These are phyloP conservation scores for Babyrousa celebensis DNA, from an alignment of 2,797 vertebrate genomes.

Conservation along the genomic window DNA sequence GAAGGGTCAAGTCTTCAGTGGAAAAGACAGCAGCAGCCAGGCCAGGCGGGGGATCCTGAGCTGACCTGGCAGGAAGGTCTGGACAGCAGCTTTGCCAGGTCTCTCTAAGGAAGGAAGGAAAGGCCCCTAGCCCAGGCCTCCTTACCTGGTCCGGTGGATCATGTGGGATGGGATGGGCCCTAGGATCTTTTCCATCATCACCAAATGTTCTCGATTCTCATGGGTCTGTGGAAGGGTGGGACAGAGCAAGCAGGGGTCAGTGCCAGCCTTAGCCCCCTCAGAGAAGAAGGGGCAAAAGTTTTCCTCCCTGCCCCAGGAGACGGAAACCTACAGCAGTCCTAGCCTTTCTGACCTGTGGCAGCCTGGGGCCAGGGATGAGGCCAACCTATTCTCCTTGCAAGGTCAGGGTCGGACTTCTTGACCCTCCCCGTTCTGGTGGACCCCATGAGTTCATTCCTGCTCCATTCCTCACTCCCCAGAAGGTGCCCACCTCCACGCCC, in stretches of 20 bases:
- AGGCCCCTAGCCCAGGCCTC: not conserved
- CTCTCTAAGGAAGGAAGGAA: no score
- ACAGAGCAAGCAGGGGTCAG: not conserved
- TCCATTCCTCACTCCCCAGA: not conserved
- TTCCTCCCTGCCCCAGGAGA: not conserved
- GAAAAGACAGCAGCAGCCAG: not conserved
- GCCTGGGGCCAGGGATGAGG: not conserved
- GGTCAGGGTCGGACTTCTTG: not conserved
- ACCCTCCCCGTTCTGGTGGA: not conserved
- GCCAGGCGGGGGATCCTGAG: not conserved
- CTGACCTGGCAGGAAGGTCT: not conserved
- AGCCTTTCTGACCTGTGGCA: not conserved
- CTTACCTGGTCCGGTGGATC: slow-evolving; percentile 92
- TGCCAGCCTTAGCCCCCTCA: not conserved
- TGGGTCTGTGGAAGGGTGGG: slow-evolving; percentile 89
- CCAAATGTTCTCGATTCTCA: slow-evolving; percentile 93
- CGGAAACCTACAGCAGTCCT: not conserved
- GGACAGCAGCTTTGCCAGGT: not conserved
- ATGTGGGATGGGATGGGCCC: slow-evolving; percentile 93
- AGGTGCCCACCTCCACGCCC: not conserved
- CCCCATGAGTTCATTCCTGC: not conserved
- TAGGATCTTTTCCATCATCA: slow-evolving; percentile 94
- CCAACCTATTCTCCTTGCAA: not conserved
- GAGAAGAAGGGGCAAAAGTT: not conserved
- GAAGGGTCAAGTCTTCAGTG: not conserved